phyloP scores from a whole-genome alignment of 2,888 invertebrate genomes.

The Parascotia fuliginaria region DNA sequence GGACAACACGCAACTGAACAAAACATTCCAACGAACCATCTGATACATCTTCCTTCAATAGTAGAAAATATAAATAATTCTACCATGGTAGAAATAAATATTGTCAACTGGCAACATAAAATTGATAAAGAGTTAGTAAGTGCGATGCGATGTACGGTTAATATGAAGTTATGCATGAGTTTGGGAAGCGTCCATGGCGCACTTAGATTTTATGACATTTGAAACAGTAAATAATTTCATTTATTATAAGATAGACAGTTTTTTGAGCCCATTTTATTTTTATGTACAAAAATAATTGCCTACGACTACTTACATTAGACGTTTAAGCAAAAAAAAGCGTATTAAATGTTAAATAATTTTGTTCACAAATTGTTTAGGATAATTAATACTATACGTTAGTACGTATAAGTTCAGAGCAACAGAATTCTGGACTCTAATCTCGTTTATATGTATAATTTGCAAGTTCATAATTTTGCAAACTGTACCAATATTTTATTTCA shows the following conservation, averaged over 20 bases:
- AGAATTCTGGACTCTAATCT: too few species aligned
- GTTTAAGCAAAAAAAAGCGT: too few species aligned
- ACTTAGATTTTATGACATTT: constrained; percentile 11
- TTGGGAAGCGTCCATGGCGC: constrained; percentile 33
- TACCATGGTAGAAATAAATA: constrained; percentile 9
- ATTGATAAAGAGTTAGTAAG: constrained; percentile 32
- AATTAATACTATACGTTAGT: too few species aligned
- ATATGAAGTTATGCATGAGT: constrained; percentile 29
- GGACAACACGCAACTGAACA: constrained; percentile 18
- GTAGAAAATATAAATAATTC: constrained; percentile 2
- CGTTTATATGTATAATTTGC: too few species aligned
- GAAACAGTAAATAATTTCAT: background rate
- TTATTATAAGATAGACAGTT: background rate
- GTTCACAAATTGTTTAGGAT: too few species aligned
- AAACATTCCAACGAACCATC: constrained; percentile 28
- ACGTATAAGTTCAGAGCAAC: too few species aligned
- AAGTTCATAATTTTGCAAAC: too few species aligned
- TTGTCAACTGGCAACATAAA: constrained; percentile 19
- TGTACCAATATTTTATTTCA: too few species aligned
- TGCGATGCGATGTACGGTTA: constrained; percentile 45
- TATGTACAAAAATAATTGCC: too few species aligned
- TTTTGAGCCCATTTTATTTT: background rate
- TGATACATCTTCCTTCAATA: constrained; percentile 6
- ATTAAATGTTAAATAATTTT: too few species aligned
- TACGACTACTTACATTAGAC: too few species aligned